A percentile compares a stretch with the other conserved stretches of the same genome.
Evolutionary conservation across 2,888 invertebrate genomes (phyloP).

Genomic region (Lycaena phlaeas): DNA sequence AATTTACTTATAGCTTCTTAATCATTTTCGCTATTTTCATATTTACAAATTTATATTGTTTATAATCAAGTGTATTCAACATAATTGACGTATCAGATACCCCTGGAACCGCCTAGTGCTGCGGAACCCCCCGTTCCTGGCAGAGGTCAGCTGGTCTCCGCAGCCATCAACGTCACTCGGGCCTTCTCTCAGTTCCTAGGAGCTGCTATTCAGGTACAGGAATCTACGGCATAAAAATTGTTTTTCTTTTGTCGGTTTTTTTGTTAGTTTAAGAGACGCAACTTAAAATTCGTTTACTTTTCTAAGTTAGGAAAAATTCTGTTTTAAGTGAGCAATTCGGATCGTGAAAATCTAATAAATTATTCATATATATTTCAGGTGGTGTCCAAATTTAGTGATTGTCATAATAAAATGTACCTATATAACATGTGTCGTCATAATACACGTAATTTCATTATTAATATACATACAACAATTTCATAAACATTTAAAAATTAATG

Average conservation of each 20-base stretch:
- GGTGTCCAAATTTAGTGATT: background rate
- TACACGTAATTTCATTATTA: background rate
- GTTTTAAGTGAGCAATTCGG: no score
- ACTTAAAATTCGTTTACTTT: no score
- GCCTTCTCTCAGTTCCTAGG: conserved; percentile 85
- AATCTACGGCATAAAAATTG: no score
- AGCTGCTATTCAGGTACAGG: conserved; percentile 81
- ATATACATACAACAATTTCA: background rate
- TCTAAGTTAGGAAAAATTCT: no score
- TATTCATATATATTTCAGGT: conserved; percentile 1
- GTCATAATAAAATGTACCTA: background rate
- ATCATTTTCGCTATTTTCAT: no score
- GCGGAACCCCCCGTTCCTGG: conserved; percentile 50
- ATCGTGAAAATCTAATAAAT: background rate
- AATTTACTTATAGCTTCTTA: no score
- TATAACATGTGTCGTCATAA: background rate
- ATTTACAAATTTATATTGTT: no score
- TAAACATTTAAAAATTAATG: background rate
- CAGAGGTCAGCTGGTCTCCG: conserved; percentile 74
- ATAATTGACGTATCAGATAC: no score
- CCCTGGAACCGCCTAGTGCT: conserved; percentile 60
- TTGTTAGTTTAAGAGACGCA: no score
- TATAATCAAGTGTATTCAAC: no score
- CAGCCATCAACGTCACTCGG: conserved; percentile 83
- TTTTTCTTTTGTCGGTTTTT: no score